Evolutionary conservation across 2,888 invertebrate species (phyloP), one percentile per base, ranked within the genome.

Genomic region (Axea sp.): DNA sequence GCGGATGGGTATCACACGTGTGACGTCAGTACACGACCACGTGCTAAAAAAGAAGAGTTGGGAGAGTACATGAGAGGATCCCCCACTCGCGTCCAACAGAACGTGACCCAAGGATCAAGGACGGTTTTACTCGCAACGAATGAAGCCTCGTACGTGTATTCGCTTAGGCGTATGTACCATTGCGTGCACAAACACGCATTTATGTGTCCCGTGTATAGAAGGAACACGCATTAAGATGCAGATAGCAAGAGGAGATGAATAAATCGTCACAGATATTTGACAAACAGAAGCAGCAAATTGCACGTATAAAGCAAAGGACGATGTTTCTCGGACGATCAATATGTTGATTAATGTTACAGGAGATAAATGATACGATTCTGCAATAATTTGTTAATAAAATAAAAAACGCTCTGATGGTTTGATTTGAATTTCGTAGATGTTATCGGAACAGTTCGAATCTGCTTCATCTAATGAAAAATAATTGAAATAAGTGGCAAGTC

Each of bases 21-120:
- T 83, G 82, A 83, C 83, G 83, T 83, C 83, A 83, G 80, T 71
- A 72, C 43, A 79, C 77, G 80, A 81, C 80, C 82, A 83, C 81
- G 83, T 83, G 81, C 80, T 80, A 77, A 45, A 74, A 75, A 76
- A 76, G 77, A 78, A 76, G 73, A 76, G 28, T 37, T 47, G 62
- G 43, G 15, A 41, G 39, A 35, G 59, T 22, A 33, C 55, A 71
- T 68, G 39, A 45, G 68, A 73, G 68, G 64, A 72, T 72, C 59
- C 33, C 57, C 62, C 69, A 74, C 73, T 77, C 59, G 62, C 49
- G 49, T 77, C 81, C 80, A 79, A 78, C 81, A 81, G 80, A 83
- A 81, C 82, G 84, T 84, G 85, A 83, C 84, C 83, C 82, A 80
- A 82, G 84, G 85, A 85, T 85, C 85, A 85, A 85, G 85, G 85